Evolutionary conservation across 2,797 vertebrate species (phyloP).

Genomic region (Orestias chungarensis): DNA sequence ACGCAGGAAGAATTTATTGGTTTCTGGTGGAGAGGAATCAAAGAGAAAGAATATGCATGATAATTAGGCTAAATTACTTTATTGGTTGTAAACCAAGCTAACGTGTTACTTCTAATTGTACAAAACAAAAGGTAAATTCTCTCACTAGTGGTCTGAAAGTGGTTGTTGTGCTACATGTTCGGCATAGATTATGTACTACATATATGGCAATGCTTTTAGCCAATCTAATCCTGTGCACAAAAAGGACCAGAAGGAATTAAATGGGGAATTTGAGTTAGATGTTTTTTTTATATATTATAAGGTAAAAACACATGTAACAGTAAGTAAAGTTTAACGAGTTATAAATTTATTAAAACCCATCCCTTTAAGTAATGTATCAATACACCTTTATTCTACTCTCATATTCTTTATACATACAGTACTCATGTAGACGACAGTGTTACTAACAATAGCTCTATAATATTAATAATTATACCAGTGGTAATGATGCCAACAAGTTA

Average conservation of each 20-base stretch:
- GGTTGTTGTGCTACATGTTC: slow-evolving; percentile 35
- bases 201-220: slow-evolving; percentile 25
- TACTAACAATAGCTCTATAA: no score
- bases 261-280: neutral
- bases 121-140: slow-evolving; percentile 43
- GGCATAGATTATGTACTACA: slow-evolving; percentile 48
- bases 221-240: slow-evolving; percentile 39
- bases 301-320: no score
- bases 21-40: slow-evolving; percentile 59
- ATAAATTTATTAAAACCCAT: no score
- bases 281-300: no score
- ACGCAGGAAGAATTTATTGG: slow-evolving; percentile 65
- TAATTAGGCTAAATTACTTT: slow-evolving; percentile 79
- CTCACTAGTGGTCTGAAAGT: slow-evolving; percentile 41
- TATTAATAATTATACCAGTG: no score
- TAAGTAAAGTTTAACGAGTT: no score
- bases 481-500: no score
- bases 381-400: no score
- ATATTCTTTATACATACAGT: no score
- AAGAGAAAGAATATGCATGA: slow-evolving; percentile 68
- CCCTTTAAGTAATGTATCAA: no score
- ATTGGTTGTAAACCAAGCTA: slow-evolving; percentile 67
- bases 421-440: no score
- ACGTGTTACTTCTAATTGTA: slow-evolving; percentile 68
- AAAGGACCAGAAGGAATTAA: neutral